Conservation (phyloP, 2,113 vertebrate species). For the Phoenicopterus ruber region DNA sequence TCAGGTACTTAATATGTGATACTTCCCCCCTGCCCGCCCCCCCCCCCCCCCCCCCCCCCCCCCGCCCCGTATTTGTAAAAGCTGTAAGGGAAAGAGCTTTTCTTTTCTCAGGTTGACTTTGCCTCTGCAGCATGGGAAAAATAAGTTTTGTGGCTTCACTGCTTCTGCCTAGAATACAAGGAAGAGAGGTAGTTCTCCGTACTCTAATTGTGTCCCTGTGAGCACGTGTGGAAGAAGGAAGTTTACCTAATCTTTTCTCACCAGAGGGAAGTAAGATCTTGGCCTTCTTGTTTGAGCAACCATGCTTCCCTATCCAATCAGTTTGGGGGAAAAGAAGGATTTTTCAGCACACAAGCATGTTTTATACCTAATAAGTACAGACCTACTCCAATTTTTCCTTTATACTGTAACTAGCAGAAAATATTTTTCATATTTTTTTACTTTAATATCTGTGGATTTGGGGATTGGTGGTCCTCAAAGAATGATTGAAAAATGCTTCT, state of each 20-base stretch:
- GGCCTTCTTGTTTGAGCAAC: background rate
- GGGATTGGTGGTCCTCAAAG: background rate
- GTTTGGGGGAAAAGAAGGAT: background rate
- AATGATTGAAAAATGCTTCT: fast-evolving
- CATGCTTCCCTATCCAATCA: background rate
- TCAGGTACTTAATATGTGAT: background rate
- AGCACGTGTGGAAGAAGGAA: background rate
- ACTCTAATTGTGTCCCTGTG: background rate
- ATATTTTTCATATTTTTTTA: background rate
- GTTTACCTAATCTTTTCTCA: background rate
- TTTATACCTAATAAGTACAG: background rate
- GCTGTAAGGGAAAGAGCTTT: background rate
- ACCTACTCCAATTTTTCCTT: background rate
- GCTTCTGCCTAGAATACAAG: background rate
- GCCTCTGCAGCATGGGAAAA: background rate
- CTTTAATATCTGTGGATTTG: background rate
- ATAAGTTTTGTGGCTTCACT: background rate
- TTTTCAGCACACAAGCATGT: background rate
- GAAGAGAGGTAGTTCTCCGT: background rate
- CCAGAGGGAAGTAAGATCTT: background rate
- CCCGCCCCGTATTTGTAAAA: background rate
- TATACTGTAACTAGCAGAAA: background rate
- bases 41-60: fast-evolving
- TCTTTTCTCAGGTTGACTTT: background rate
- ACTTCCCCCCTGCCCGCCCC: too few species aligned